Percentiles rank a stretch among this genome's conserved stretches.
These are phyloP conservation scores for Asobara japonica DNA, from an alignment of 1,140 invertebrate genomes.

Conservation along the genomic window DNA sequence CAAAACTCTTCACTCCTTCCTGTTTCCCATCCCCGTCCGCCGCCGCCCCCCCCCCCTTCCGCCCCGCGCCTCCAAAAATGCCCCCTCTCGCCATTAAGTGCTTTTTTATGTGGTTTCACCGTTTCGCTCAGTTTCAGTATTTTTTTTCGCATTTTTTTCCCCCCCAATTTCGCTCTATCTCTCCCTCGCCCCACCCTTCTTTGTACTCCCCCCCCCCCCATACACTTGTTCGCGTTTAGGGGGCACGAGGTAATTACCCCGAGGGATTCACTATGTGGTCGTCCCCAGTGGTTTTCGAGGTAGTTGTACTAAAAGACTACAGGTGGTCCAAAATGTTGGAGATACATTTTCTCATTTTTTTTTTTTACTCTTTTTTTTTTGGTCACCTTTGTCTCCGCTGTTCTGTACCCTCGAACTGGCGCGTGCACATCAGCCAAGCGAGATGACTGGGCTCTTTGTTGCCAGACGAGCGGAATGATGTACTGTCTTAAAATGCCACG, in stretches of 20 bases:
- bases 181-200: background rate
- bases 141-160: conserved; percentile 33
- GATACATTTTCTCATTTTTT: conserved; percentile 20
- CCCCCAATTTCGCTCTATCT: background rate
- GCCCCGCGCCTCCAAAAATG: conserved; percentile 11
- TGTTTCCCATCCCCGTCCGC: conserved; percentile 34
- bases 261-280: conserved; percentile 45
- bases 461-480: background rate
- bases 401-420: background rate
- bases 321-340: conserved; percentile 45
- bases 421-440: background rate
- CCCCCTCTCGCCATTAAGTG: conserved; percentile 50
- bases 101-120: conserved; percentile 60
- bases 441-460: conserved; percentile 3
- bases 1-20: conserved; percentile 49
- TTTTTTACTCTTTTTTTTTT: conserved; percentile 25
- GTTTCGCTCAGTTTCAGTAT: conserved; percentile 48
- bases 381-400: conserved; percentile 2
- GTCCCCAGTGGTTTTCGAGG: conserved; percentile 49
- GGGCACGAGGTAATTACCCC: conserved; percentile 51
- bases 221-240: conserved; percentile 38
- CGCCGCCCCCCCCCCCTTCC: conserved; percentile 3
- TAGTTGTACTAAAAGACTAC: conserved; percentile 39
- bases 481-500: background rate
- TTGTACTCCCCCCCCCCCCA: conserved; percentile 30